These are phyloP conservation scores for Eleginops maclovinus DNA, from an alignment of 2,113 vertebrate species.

Conservation along the genomic window DNA sequence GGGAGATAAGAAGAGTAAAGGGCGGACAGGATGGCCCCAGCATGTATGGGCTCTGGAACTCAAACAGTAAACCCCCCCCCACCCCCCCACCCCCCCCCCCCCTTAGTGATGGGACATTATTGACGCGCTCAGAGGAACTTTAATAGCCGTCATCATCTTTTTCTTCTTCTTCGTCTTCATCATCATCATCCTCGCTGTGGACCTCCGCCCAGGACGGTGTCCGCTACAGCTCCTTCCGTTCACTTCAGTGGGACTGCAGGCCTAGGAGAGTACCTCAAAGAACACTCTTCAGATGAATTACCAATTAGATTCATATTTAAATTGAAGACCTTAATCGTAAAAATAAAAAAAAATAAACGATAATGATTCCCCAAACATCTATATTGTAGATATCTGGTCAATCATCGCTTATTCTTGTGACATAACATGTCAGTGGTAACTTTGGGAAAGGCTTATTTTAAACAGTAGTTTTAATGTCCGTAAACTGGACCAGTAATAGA, in stretches of 20 bases:
- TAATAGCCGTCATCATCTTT: background rate
- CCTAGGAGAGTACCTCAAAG: background rate
- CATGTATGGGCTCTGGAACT: slow-evolving; percentile 99
- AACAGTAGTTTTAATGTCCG: background rate
- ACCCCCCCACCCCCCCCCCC: background rate
- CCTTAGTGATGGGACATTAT: background rate
- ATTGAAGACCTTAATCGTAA: background rate
- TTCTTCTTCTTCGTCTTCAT: background rate
- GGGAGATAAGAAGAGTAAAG: slow-evolving; percentile 98
- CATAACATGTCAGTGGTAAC: background rate
- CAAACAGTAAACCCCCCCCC: slow-evolving; percentile 85
- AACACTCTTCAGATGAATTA: background rate
- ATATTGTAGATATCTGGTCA: background rate
- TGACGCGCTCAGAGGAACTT: slow-evolving; percentile 8
- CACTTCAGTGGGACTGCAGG: too few species aligned
- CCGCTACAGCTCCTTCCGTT: too few species aligned
- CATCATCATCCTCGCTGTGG: background rate
- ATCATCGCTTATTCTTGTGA: background rate
- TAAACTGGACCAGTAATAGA: background rate
- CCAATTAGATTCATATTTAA: background rate
- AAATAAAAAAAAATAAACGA: background rate
- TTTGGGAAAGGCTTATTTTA: background rate
- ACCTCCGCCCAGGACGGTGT: too few species aligned
- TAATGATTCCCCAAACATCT: background rate
- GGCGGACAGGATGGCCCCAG: slow-evolving; percentile 98